Conservation (phyloP, 2,888 invertebrate species). For the Amphipoea lucens region DNA sequence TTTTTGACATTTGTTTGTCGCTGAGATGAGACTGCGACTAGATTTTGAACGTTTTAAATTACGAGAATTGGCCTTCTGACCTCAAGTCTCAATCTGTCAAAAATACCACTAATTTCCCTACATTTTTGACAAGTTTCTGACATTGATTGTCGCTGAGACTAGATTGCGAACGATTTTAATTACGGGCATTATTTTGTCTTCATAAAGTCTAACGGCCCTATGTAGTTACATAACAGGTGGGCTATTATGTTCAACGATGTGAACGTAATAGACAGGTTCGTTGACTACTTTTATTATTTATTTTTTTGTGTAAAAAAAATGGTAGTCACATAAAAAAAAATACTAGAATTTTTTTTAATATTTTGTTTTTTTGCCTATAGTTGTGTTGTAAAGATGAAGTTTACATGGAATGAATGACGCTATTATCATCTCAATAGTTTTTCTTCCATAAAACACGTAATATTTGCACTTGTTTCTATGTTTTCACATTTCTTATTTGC, state of each 20-base stretch:
- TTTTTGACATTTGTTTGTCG: too few relatives aligned
- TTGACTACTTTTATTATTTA: slow-evolving; percentile 42
- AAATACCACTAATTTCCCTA: too few relatives aligned
- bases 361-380: not conserved
- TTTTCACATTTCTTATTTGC: not conserved
- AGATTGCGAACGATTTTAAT: too few relatives aligned
- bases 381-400: not conserved
- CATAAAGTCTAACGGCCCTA: not conserved
- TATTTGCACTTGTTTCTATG: not conserved
- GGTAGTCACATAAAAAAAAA: not conserved
- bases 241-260: slow-evolving; percentile 20
- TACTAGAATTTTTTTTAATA: not conserved
- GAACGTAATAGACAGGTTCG: slow-evolving; percentile 26
- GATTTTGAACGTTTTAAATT: too few relatives aligned
- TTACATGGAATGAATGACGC: not conserved
- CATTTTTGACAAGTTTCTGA: too few relatives aligned
- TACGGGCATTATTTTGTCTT: too few relatives aligned
- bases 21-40: too few relatives aligned
- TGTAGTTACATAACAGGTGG: not conserved
- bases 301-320: not conserved
- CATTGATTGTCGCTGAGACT: too few relatives aligned
- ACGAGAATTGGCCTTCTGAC: too few relatives aligned
- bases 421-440: not conserved
- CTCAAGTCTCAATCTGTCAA: too few relatives aligned
- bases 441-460: not conserved